Evolutionary conservation across 2,113 vertebrate species (phyloP).

Genomic region (Cynocephalus volans): DNA sequence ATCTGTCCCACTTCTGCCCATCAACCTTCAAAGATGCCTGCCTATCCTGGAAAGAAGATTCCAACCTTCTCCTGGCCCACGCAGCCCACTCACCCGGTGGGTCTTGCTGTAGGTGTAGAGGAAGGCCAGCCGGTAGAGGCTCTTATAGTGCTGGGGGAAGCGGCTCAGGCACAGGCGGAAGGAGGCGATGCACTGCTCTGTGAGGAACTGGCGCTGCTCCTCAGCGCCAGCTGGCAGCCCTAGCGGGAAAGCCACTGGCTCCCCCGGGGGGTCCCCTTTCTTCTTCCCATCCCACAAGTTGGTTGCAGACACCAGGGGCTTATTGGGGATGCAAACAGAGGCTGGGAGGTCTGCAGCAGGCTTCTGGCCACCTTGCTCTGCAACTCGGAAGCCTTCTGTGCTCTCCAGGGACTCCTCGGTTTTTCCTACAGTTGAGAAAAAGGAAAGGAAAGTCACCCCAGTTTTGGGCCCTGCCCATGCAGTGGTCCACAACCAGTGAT

Average conservation of each 20-base stretch:
- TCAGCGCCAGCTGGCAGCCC: constrained; percentile 90
- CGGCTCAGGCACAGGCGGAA: constrained; percentile 97
- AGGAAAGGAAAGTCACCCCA: not conserved
- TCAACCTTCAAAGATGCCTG: not conserved
- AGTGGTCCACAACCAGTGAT: fast-evolving
- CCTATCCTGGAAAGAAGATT: not conserved
- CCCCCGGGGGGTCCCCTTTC: constrained; percentile 89
- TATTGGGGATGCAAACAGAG: constrained; percentile 84
- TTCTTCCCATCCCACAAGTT: constrained; percentile 90
- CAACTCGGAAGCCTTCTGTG: constrained; percentile 82
- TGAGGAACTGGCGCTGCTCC: constrained; percentile 95
- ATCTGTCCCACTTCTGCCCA: not conserved
- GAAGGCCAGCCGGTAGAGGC: constrained; percentile 97
- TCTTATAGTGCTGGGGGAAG: constrained; percentile 99
- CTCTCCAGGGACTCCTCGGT: constrained; percentile 86
- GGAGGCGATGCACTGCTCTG: constrained; percentile 94
- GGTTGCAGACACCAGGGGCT: constrained; percentile 73
- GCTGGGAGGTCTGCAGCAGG: constrained; percentile 79
- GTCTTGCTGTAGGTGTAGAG: constrained; percentile 96
- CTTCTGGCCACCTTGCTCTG: constrained; percentile 85
- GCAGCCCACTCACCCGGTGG: constrained; percentile 91
- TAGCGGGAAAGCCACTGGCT: constrained; percentile 91
- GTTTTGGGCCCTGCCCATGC: not conserved
- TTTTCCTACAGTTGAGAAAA: constrained; percentile 79
- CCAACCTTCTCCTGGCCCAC: not conserved